A percentile compares a stretch with the other conserved stretches of the same genome.
Conservation (phyloP, 2,113 vertebrate genomes). For the Lethenteron reissneri region DNA sequence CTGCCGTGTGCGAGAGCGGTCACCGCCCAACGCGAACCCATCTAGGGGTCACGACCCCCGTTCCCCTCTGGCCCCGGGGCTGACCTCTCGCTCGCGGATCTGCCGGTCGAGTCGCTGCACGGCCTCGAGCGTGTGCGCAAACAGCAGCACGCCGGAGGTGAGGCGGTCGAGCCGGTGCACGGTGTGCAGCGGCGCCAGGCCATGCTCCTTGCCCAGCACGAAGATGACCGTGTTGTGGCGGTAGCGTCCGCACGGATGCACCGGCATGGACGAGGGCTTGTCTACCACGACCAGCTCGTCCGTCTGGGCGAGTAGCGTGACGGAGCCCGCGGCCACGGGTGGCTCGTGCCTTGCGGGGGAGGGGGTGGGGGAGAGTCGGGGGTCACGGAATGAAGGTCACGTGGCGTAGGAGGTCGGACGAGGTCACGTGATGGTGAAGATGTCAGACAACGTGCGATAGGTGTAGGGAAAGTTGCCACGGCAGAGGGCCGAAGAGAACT, state of each 20-base stretch:
- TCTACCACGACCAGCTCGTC: constrained; percentile 66
- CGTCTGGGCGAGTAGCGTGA: constrained; percentile 47
- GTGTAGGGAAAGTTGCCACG: too few species aligned
- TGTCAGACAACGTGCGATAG: too few species aligned
- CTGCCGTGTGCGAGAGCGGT: too few species aligned
- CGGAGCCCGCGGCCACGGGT: constrained; percentile 40
- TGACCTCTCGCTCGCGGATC: constrained; percentile 69
- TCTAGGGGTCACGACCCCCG: too few species aligned
- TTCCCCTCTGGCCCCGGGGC: constrained; percentile 7
- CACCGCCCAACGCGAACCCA: too few species aligned
- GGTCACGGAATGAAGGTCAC: too few species aligned
- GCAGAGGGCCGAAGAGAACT: too few species aligned
- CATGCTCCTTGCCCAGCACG: constrained; percentile 70
- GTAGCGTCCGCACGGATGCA: constrained; percentile 80
- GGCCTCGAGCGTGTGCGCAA: constrained; percentile 46
- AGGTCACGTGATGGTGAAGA: too few species aligned
- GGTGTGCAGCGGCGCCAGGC: constrained; percentile 53
- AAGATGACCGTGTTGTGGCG: constrained; percentile 92
- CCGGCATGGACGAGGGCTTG: constrained; percentile 76
- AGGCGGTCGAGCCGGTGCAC: constrained; percentile 76
- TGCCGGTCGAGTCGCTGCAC: constrained; percentile 73
- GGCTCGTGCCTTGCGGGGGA: constrained; percentile 48
- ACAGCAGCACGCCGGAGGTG: constrained; percentile 79
- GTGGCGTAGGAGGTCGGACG: too few species aligned
- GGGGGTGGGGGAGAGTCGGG: too few species aligned